Conservation (phyloP, 92 coral and sea anemone genomes). For the Palythoa heliodiscus region DNA sequence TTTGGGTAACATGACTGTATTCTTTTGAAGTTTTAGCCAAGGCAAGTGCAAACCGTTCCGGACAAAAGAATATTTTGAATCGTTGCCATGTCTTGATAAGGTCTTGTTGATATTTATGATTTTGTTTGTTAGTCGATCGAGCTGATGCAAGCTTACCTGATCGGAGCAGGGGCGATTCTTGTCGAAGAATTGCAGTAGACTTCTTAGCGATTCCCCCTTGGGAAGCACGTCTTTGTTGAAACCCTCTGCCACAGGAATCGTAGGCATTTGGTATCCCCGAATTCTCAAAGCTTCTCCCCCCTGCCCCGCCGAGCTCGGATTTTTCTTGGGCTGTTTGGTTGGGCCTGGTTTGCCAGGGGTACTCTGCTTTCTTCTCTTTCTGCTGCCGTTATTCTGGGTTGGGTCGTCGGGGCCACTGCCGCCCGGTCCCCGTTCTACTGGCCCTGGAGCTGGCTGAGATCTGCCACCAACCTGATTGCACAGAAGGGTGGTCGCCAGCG, state of each 20-base stretch:
- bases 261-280: not conserved
- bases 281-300: not conserved
- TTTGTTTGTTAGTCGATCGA: not conserved
- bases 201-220: not conserved
- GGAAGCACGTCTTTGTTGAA: slow-evolving; percentile 12
- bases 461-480: not conserved
- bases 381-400: not conserved
- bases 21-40: not conserved
- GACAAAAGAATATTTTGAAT: not conserved
- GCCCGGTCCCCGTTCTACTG: not conserved
- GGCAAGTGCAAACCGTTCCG: not conserved
- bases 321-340: not conserved
- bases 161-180: not conserved
- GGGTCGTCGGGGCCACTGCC: not conserved
- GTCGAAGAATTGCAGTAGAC: slow-evolving; percentile 2
- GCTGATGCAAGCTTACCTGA: slow-evolving; percentile 6
- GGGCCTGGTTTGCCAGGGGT: not conserved
- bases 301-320: not conserved
- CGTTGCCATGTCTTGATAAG: not conserved
- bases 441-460: not conserved
- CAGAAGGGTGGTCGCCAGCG: not conserved
- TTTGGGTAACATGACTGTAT: not conserved
- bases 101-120: not conserved
- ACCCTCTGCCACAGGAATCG: not conserved
- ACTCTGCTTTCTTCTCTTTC: not conserved